Evolutionary conservation across 1,140 invertebrate genomes (phyloP).

Genomic region (Rhizoglyphus robini): DNA sequence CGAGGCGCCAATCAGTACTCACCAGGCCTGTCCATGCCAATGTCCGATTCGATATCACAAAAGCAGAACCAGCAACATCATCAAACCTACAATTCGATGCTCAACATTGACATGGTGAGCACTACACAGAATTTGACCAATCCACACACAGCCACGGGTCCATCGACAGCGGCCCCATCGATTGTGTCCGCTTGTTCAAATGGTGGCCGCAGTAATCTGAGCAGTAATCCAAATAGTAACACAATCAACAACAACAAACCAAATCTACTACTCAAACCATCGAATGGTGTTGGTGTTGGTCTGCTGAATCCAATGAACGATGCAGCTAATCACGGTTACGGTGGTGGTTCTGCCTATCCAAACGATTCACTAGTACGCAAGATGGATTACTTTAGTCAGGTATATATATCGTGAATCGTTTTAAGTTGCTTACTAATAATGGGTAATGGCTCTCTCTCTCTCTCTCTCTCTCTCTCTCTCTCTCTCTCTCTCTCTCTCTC

Average conservation of each 20-base stretch:
- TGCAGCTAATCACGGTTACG: background rate
- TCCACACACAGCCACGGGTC: background rate
- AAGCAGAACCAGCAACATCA: background rate
- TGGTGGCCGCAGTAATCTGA: background rate
- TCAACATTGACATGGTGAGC: background rate
- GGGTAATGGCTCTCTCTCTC: too few species aligned
- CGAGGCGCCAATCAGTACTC: too few species aligned
- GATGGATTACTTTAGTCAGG: background rate
- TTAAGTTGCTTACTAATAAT: too few species aligned
- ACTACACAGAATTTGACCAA: too few species aligned
- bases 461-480: too few species aligned
- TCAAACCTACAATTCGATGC: background rate
- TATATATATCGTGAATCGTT: too few species aligned
- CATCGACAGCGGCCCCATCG: background rate
- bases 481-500: too few species aligned
- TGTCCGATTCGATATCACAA: background rate
- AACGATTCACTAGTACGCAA: background rate
- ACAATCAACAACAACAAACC: background rate
- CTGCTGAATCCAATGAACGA: too few species aligned
- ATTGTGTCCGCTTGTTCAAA: too few species aligned
- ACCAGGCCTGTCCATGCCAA: too few species aligned
- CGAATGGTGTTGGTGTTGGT: background rate
- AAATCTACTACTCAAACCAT: background rate
- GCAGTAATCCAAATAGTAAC: background rate
- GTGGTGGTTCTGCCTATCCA: background rate